A percentile compares a stretch with the other conserved stretches of the same genome.
Conservation (phyloP, 2,888 invertebrate species). For the Agrotis ipsilon region DNA sequence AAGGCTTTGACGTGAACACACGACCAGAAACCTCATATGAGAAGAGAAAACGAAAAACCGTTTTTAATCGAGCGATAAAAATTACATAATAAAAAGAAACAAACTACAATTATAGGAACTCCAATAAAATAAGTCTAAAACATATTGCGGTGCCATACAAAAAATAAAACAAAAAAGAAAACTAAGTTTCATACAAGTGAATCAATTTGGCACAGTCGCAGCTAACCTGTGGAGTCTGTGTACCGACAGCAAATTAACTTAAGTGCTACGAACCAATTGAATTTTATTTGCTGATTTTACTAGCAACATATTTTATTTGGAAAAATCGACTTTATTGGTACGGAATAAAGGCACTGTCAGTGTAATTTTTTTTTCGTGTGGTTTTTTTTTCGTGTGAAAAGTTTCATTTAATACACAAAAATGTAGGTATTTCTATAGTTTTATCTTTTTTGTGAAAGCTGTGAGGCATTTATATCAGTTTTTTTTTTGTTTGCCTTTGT, state of each 20-base stretch:
- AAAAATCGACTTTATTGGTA: not conserved
- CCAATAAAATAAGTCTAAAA: constrained; percentile 9
- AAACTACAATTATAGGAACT: constrained; percentile 10
- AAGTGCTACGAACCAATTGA: constrained; percentile 52
- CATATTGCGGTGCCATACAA: constrained; percentile 18
- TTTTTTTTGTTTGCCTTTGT: constrained; percentile 5
- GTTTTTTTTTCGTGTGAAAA: constrained; percentile 18
- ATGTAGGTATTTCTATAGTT: not conserved
- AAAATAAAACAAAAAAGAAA: constrained; percentile 19
- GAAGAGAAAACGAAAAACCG: no score
- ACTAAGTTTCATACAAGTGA: constrained; percentile 42
- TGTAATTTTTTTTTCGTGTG: no score
- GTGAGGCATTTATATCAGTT: not conserved
- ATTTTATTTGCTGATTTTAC: constrained; percentile 58
- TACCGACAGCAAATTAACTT: constrained; percentile 63
- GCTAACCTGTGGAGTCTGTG: constrained; percentile 65
- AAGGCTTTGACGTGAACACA: no score
- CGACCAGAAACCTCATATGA: no score
- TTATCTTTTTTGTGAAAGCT: not conserved
- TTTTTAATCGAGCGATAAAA: not conserved
- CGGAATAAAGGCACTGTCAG: not conserved
- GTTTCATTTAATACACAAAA: constrained; percentile 2
- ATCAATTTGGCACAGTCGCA: constrained; percentile 65
- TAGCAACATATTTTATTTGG: not conserved
- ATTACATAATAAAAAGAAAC: not conserved